phyloP scores from a whole-genome alignment of 2,888 invertebrate species.

The Baronia brevicornis region DNA sequence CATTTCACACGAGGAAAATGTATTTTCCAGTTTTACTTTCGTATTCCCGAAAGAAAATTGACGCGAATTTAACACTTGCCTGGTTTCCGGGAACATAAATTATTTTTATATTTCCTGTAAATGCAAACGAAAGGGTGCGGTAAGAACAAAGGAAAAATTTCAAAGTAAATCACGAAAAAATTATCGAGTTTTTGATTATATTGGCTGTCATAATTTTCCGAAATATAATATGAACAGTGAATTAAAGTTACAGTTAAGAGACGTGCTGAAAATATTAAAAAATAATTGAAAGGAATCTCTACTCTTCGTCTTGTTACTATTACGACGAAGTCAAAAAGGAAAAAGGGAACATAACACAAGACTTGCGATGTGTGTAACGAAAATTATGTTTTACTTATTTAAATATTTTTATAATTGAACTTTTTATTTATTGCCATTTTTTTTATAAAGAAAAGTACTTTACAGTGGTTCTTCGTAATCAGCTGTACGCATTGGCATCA shows the following conservation, averaged over 20 bases:
- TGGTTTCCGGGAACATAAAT: slow-evolving; percentile 21
- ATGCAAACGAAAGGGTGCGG: slow-evolving; percentile 16
- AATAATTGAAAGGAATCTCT: too few relatives aligned
- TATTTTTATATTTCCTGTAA: slow-evolving; percentile 22
- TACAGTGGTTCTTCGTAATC: too few relatives aligned
- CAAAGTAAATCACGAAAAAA: slow-evolving; percentile 20
- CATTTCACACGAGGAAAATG: background rate
- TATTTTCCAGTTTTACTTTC: slow-evolving; percentile 13
- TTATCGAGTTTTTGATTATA: slow-evolving; percentile 16
- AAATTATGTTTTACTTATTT: too few relatives aligned
- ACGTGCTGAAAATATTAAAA: too few relatives aligned
- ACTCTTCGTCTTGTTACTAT: too few relatives aligned
- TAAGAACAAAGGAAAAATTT: slow-evolving; percentile 18
- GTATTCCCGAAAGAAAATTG: slow-evolving; percentile 25
- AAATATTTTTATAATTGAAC: too few relatives aligned
- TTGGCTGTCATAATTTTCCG: slow-evolving; percentile 16
- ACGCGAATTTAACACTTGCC: slow-evolving; percentile 24
- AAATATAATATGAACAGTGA: slow-evolving; percentile 15
- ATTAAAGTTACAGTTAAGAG: background rate
- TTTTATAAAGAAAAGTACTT: too few relatives aligned
- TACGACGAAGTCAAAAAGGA: too few relatives aligned
- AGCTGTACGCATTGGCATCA: too few relatives aligned
- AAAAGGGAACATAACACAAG: too few relatives aligned
- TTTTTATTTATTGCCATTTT: too few relatives aligned
- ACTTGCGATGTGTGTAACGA: too few relatives aligned